Percentiles rank a stretch among this genome's conserved stretches.
phyloP scores from a whole-genome alignment of 2,888 invertebrate species.

The Aspidiotus rigidus region DNA sequence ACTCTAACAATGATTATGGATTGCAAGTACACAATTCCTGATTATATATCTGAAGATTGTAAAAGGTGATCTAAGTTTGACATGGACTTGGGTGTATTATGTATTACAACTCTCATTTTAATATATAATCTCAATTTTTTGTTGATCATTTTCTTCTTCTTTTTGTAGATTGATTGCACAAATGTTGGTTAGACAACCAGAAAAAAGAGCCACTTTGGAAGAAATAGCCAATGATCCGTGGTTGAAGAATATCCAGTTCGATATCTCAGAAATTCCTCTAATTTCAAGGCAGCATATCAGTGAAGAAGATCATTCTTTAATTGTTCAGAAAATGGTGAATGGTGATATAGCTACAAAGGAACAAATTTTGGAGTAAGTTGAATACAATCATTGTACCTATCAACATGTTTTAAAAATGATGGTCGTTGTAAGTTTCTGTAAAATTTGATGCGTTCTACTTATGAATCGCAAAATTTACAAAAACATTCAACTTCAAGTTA shows the following conservation, averaged over 20 bases:
- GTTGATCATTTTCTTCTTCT: neutral
- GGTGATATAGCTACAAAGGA: slow-evolving; percentile 91
- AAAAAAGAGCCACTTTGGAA: slow-evolving; percentile 74
- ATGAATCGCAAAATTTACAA: too few relatives aligned
- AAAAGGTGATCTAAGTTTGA: slow-evolving; percentile 51
- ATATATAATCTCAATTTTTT: neutral
- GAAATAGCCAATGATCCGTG: slow-evolving; percentile 83
- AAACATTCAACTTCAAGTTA: too few relatives aligned
- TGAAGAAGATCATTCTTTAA: slow-evolving; percentile 81
- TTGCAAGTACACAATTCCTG: slow-evolving; percentile 90
- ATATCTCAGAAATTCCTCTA: slow-evolving; percentile 61
- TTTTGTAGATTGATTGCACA: slow-evolving; percentile 66
- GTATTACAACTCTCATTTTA: neutral
- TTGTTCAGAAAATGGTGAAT: slow-evolving; percentile 91
- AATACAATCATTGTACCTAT: neutral
- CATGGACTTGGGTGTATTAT: too few relatives aligned
- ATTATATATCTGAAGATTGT: slow-evolving; percentile 77
- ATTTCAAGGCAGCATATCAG: slow-evolving; percentile 82
- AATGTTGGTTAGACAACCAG: slow-evolving; percentile 91
- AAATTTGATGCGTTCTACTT: too few relatives aligned
- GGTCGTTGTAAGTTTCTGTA: too few relatives aligned
- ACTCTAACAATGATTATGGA: slow-evolving; percentile 99
- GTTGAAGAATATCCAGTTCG: slow-evolving; percentile 55
- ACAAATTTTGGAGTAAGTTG: slow-evolving; percentile 73
- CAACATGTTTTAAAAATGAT: too few relatives aligned